These are phyloP conservation scores for Platichthys stellatus DNA, from an alignment of 2,113 vertebrate genomes.

Conservation along the genomic window DNA sequence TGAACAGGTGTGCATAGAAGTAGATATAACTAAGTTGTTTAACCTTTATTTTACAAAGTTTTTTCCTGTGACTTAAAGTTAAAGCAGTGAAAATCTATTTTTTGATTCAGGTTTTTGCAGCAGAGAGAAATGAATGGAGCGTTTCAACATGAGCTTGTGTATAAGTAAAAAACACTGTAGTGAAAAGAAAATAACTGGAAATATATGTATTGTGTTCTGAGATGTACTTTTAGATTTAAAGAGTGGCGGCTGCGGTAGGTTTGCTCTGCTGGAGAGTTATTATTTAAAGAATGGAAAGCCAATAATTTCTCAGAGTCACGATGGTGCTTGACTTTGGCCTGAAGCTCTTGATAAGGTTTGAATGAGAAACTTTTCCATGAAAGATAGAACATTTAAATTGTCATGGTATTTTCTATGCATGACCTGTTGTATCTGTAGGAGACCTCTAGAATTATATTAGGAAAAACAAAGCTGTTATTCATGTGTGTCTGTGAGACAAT, in stretches of 20 bases:
- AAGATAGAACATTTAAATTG: no score
- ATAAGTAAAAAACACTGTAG: background rate
- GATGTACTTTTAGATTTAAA: background rate
- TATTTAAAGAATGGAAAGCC: background rate
- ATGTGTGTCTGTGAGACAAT: no score
- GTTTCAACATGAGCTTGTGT: background rate
- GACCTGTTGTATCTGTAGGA: no score
- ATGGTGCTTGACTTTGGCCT: constrained; percentile 17
- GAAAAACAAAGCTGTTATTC: background rate
- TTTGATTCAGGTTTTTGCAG: background rate
- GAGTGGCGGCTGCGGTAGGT: background rate
- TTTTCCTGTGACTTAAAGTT: constrained; percentile 11
- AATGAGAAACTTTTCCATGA: constrained; percentile 4
- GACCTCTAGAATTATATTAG: background rate
- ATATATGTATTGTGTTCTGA: background rate
- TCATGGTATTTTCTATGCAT: no score
- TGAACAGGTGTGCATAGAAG: constrained; percentile 51
- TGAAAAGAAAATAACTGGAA: no score
- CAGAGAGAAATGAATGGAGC: background rate
- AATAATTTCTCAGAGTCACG: background rate
- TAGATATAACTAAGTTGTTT: background rate
- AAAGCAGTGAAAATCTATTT: background rate
- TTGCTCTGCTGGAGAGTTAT: background rate
- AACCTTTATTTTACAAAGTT: constrained; percentile 35
- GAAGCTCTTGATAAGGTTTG: background rate